Evolutionary conservation across 2,888 invertebrate genomes (phyloP).

Genomic region (Teleiodes luculella): DNA sequence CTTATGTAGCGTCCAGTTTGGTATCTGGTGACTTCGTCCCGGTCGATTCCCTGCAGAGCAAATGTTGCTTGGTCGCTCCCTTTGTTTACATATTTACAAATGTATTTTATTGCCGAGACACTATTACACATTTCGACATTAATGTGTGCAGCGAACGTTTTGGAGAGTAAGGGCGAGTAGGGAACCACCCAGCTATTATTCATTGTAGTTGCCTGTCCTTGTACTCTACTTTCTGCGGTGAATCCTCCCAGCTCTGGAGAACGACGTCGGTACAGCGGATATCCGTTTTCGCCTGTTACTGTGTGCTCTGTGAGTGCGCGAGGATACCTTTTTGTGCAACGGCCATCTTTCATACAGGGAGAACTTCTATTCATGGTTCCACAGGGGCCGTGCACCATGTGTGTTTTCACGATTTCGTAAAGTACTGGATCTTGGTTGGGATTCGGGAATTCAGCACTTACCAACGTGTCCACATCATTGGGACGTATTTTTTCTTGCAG

Average conservation of each 20-base stretch:
- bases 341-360: neutral
- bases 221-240: slow-evolving; percentile 4
- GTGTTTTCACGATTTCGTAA: neutral
- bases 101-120: slow-evolving; percentile 17
- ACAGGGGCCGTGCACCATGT: slow-evolving; percentile 2
- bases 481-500: neutral
- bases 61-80: slow-evolving; percentile 31
- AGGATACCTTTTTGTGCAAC: neutral
- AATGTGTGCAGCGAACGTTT: neutral
- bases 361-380: neutral
- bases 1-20: slow-evolving; percentile 12
- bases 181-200: neutral
- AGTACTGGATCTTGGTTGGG: neutral
- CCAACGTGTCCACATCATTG: neutral
- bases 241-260: slow-evolving; percentile 8
- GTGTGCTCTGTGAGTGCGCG: neutral
- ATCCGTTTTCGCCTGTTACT: neutral
- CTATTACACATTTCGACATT: neutral
- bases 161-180: neutral
- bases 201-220: no score
- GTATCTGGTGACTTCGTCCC: neutral
- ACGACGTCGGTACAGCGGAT: neutral
- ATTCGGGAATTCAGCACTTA: neutral
- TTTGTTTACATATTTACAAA: slow-evolving; percentile 28
- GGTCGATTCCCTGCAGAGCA: neutral